Evolutionary conservation across 2,888 invertebrate species (phyloP), one percentile per base, ranked within the genome.

Genomic region (Bibio marci): DNA sequence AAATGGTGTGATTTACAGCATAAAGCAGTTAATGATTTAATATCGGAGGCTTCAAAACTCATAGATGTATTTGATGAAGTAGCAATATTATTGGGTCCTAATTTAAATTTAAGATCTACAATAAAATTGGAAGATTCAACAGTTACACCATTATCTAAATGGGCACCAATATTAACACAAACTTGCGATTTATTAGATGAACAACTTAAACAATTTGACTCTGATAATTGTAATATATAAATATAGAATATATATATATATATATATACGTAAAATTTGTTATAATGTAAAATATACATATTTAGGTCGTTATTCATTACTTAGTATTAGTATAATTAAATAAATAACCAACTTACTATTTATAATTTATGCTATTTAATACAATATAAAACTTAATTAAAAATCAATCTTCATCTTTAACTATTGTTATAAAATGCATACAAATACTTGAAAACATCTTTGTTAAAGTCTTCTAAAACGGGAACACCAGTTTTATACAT

Each of bases 391-490:
- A n/a, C n/a, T n/a, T n/a, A n/a, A n/a, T n/a, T n/a, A n/a, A n/a
- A n/a, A n/a, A n/a, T n/a, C n/a, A n/a, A n/a, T n/a, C n/a, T n/a
- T n/a, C n/a, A n/a, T n/a, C n/a, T n/a, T 35, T 30, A 53, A 25
- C 39, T 46, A 60, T 73, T 80, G 53, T 71, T 73, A 64, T 87
- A 88, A 63, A 91, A 77, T 30, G 82, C 80, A 48, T 79, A 65
- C 40, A 91, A 66, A 52, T 76, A 76, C 46, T 76, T 73, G 50
- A 90, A 76, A 22, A 87, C 79, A 49, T 78, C 70, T 35, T 73
- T 72, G 57, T 90, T 83, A 53, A 86, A 91, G 33, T 77, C 79
- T 44, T 72, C 69, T 42, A 86, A 58, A 15, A 64, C 58, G 31
- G 87, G 78, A 52, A 63, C 66, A 28, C 80, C 80, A 35, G 65